Base-by-base conservation (phyloP, 2,113 vertebrate species). In the Eptatretus burgeri region DNA sequence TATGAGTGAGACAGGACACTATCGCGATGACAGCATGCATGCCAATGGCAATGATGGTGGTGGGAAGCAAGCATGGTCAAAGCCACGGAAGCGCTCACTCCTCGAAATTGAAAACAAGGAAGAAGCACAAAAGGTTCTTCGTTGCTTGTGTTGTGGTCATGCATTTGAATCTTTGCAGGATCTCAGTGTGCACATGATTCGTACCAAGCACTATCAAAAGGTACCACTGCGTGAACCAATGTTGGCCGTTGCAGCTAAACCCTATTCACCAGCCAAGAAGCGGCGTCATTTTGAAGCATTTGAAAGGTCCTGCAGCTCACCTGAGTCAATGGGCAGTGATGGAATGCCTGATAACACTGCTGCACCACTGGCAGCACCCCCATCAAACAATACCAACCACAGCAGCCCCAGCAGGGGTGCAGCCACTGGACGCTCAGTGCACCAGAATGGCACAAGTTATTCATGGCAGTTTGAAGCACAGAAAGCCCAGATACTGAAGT, bases 151-250 rank as follows among this genome's bases (percentile, higher is more conserved):
- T 76, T 98, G 91, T 66, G 91, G 91, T 64, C 91, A 98, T 77
- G 94, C 88, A 41, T 98, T 98, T 69, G 89, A 96, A 78, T 98
- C 89, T 66, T 82, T 98, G 62, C 91, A 98, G 74, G 91, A 98
- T 76, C 72, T 98, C 69, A 98, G 91, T 63, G 89, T 98, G 68
- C 91, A 98, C 60, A 98, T 98, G 91, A 98, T 96, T 71, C 95
- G 95, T 80, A 96, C 91, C 1, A 98, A 98, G 88, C 91, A 98
- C 80, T 98, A 98, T 82, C 91, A 98, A 77, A 96, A 98, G 93
- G 91, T 98, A 85, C 91, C 91, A 88, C 89, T 98, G 72, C 95
- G 95, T 76, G 91, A 96, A 73, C 91, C 91, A 5, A 85, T 98
- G 74, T 91, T 86, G 13, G 85, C 91, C 2, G 82, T 96, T 64